Evolutionary conservation across 2,113 vertebrate genomes (phyloP), one percentile per base, ranked within the genome.

Genomic region (Numida meleagris): DNA sequence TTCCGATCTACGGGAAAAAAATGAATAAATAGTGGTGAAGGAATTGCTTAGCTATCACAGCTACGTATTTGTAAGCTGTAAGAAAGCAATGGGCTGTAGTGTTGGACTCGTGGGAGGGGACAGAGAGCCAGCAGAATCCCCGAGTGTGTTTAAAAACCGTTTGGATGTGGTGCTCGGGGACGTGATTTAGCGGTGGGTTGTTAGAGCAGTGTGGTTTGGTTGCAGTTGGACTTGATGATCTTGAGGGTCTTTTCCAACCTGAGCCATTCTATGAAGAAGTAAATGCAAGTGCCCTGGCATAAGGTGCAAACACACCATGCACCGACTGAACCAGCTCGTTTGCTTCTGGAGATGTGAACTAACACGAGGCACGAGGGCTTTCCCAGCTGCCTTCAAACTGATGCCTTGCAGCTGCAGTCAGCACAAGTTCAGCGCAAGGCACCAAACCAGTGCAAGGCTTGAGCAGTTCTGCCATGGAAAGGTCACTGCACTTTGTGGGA

Each of bases 311-410:
- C 0, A 3, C 15, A 29, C 0, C 6, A 11, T 12, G 62, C 11
- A 4, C 31, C 24, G 20, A 40, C 12, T 12, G 13, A 42, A 8
- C 9, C 2, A 5, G 21, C 10, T 18, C 9, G 4, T 4, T 45
- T 18, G 7, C 14, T 45, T 43, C 33, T 33, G 33, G 31, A 20
- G 48, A n/a, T 7, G 9, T 18, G 19, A 48, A 36, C 57, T 3
- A 12, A 4, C 0, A 12, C 24, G 17, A 9, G 31, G 16, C 5
- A 2, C 0, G 9, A 10, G 33, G 1, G 3, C 3, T 7, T 7
- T 5, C 51, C 7, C 72, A 76, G 34, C 62, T n/a, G 7, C 12
- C 27, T 12, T 23, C 2, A 1, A 9, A 6, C 2, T 6, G 61
- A 53, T 65, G 45, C 55, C 66, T 16, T 9, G 34, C 7, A 51